These are phyloP conservation scores for Gryllus bimaculatus DNA, from an alignment of 1,140 invertebrate genomes.

Conservation along the genomic window DNA sequence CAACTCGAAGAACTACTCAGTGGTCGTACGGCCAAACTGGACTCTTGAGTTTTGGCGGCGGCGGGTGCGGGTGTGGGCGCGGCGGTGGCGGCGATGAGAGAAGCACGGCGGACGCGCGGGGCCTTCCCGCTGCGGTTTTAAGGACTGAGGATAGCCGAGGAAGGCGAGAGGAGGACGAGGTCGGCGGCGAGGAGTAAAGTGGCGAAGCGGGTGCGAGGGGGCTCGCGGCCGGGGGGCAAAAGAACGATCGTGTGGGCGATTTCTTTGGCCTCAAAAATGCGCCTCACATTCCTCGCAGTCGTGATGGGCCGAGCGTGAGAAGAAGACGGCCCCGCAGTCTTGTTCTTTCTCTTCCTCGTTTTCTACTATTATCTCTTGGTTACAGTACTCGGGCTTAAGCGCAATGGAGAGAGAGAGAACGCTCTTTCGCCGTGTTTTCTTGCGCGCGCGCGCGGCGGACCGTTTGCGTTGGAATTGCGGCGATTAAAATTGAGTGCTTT, in stretches of 20 bases:
- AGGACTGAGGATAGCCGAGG: not conserved
- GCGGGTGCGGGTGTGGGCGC: not conserved
- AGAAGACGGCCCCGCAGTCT: not conserved
- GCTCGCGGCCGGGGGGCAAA: too few relatives aligned
- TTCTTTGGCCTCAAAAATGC: slow-evolving; percentile 8
- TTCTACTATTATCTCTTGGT: not conserved
- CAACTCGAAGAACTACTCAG: slow-evolving; percentile 13
- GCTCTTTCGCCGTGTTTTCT: not conserved
- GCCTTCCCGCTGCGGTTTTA: not conserved
- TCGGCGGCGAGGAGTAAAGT: not conserved
- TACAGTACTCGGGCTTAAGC: not conserved
- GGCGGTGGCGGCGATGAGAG: not conserved
- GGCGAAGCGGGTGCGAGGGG: not conserved
- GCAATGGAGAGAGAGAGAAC: not conserved
- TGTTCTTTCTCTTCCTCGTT: not conserved
- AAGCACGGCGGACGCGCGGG: not conserved
- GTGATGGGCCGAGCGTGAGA: not conserved
- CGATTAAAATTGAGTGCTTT: too few relatives aligned
- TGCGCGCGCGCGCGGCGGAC: not conserved
- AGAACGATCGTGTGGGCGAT: slow-evolving; percentile 11
- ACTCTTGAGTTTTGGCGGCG: slow-evolving; percentile 12
- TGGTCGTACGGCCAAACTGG: slow-evolving; percentile 12
- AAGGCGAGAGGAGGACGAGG: not conserved
- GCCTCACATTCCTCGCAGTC: not conserved
- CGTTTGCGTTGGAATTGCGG: too few relatives aligned